Percentiles rank a stretch among this genome's conserved stretches.
These are phyloP conservation scores for Borostomias antarcticus DNA, from an alignment of 2,797 vertebrate species.

Conservation along the genomic window DNA sequence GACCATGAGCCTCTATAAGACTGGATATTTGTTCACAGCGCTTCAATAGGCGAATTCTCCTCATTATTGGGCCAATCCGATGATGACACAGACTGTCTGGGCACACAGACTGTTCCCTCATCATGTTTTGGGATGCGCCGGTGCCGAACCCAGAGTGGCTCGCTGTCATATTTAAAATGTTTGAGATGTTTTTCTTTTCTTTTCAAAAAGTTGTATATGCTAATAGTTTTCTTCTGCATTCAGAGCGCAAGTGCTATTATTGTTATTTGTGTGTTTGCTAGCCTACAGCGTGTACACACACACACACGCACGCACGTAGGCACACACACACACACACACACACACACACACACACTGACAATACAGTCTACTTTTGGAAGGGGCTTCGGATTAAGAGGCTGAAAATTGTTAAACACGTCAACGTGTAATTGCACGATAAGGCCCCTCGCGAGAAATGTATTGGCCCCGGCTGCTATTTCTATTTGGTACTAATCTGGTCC, in stretches of 20 bases:
- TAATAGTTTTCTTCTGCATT: slow-evolving; percentile 1
- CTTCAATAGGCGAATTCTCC: too few relatives aligned
- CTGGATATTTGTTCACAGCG: too few relatives aligned
- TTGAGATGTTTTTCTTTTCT: too few relatives aligned
- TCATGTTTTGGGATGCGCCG: background rate
- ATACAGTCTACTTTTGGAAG: slow-evolving; percentile 88
- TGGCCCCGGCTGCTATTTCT: slow-evolving; percentile 98
- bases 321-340: too few relatives aligned
- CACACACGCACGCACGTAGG: background rate
- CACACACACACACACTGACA: slow-evolving; percentile 27
- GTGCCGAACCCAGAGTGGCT: background rate
- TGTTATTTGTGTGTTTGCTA: too few relatives aligned
- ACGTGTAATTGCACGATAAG: slow-evolving; percentile 99
- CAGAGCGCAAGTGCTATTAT: background rate
- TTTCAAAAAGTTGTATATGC: background rate
- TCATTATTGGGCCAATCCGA: too few relatives aligned
- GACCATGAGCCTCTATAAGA: too few relatives aligned
- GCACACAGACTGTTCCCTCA: too few relatives aligned
- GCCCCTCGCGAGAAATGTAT: slow-evolving; percentile 98
- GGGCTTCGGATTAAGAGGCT: slow-evolving; percentile 96
- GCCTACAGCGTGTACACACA: background rate
- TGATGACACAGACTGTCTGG: too few relatives aligned
- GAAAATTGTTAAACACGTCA: slow-evolving; percentile 98
- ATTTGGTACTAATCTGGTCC: slow-evolving; percentile 96
- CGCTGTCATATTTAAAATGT: background rate